A percentile compares a stretch with the other conserved stretches of the same genome.
Conservation (phyloP, 2,888 invertebrate genomes). For the Adineta ricciae region DNA sequence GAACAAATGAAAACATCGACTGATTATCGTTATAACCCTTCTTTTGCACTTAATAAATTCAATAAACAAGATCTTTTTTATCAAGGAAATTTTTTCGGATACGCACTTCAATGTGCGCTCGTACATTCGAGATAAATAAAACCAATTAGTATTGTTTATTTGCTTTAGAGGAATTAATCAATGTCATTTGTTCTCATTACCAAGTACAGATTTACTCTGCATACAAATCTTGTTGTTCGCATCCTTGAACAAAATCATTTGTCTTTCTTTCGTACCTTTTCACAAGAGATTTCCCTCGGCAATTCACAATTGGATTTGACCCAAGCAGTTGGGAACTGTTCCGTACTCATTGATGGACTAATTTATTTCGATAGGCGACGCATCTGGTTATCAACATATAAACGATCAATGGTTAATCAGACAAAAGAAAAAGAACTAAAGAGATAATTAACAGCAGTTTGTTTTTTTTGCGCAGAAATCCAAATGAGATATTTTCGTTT, state of each 20-base stretch:
- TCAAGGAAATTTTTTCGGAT: too few species aligned
- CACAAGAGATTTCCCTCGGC: too few species aligned
- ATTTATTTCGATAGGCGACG: not conserved
- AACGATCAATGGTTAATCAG: not conserved
- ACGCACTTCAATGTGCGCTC: too few species aligned
- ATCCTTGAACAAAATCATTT: too few species aligned
- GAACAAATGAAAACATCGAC: not conserved
- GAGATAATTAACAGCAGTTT: not conserved
- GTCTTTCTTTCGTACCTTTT: too few species aligned
- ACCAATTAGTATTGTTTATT: too few species aligned
- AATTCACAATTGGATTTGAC: too few species aligned
- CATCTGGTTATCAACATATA: not conserved
- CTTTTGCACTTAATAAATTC: not conserved
- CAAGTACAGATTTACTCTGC: too few species aligned
- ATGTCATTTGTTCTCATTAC: too few species aligned
- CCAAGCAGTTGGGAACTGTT: not conserved
- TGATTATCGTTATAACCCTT: not conserved
- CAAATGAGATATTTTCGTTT: not conserved
- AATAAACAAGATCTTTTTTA: not conserved
- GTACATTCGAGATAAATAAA: too few species aligned
- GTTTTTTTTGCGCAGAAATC: not conserved
- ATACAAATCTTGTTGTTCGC: too few species aligned
- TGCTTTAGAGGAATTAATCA: too few species aligned
- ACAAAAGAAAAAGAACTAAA: not conserved
- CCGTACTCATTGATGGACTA: not conserved